Percentiles rank a stretch among this genome's conserved stretches.
Evolutionary conservation across 1,140 invertebrate genomes (phyloP).

Genomic region (Drosophila miranda): DNA sequence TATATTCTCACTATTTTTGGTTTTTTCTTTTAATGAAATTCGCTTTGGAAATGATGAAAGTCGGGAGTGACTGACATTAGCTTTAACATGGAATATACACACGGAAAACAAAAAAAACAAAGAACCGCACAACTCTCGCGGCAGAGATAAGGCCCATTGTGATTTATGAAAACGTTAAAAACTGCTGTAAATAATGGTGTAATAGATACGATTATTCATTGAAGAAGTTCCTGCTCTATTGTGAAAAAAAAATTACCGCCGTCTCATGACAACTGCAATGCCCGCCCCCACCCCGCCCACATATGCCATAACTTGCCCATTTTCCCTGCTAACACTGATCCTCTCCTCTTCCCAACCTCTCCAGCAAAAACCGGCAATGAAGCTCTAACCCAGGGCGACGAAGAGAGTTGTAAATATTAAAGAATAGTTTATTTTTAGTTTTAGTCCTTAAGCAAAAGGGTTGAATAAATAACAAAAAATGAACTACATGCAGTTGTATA

Average conservation of each 20-base stretch:
- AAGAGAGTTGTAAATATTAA: constrained; percentile 55
- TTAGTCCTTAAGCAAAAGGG: constrained; percentile 47
- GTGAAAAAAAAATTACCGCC: background rate
- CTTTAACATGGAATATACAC: constrained; percentile 45
- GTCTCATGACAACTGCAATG: too few species aligned
- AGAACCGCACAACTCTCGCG: constrained; percentile 4
- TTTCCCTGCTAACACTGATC: background rate
- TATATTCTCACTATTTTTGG: background rate
- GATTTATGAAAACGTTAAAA: constrained; percentile 18
- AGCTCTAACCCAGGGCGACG: too few species aligned
- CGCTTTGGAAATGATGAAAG: constrained; percentile 27
- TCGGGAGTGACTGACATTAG: constrained; percentile 48
- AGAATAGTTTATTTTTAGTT: constrained; percentile 49
- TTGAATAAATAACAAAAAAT: constrained; percentile 55
- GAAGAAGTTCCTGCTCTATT: constrained; percentile 7
- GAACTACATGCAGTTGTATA: constrained; percentile 31
- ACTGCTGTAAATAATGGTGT: constrained; percentile 32
- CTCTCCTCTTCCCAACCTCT: background rate
- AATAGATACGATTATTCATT: constrained; percentile 10
- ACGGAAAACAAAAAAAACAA: constrained; percentile 26
- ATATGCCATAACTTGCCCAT: constrained; percentile 3
- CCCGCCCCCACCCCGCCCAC: background rate
- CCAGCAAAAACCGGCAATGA: background rate
- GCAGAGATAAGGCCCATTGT: constrained; percentile 27
- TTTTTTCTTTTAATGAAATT: constrained; percentile 47